Evolutionary conservation across 2,888 invertebrate species (phyloP), one percentile per base, ranked within the genome.

Genomic region (Dryococelus australis): DNA sequence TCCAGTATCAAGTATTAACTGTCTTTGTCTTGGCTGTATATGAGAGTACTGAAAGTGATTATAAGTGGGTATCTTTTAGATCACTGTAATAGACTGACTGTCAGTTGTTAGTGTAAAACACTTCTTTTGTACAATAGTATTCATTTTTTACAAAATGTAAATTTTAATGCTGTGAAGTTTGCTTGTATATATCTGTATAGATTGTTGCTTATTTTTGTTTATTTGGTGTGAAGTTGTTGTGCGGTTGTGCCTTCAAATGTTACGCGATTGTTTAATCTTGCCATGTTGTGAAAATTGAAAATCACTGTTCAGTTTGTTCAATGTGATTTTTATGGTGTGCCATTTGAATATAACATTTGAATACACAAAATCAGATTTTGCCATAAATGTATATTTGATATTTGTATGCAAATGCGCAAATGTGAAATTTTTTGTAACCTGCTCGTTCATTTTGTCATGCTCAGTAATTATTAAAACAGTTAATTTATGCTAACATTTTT

Each of bases 101-200:
- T 65, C 65, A 65, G 65, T 65, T 65, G 65, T 65, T 65, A 65
- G 65, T 65, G 65, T 65, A 65, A 65, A 16, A 65, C 24, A 65
- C 65, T n/a, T 65, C 12, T 65, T 65, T 65, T 65, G 65, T 65
- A 65, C n/a, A 65, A n/a, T 65, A 65, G 65, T 65, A 65, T 65
- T 65, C 16, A 20, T 65, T 65, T 65, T 65, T n/a, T 65, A 65
- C n/a, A 65, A 65, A 24, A 16, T 65, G 65, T 65, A 65, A 5
- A 65, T 65, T 65, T 65, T 65, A 65, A 65, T 65, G 24, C 65
- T 65, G n/a, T 65, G 20, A 65, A 65, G 24, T 65, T 65, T 65
- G 65, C 65, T 65, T 65, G 24, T 65, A 24, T 65, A 65, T 24
- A 65, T 65, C 20, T 65, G 65, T 65, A 65, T 65, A 65, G 65